A percentile compares a stretch with the other conserved stretches of the same genome.
Conservation (phyloP, 2,113 vertebrate genomes). For the Tychaedon coryphoeus region DNA sequence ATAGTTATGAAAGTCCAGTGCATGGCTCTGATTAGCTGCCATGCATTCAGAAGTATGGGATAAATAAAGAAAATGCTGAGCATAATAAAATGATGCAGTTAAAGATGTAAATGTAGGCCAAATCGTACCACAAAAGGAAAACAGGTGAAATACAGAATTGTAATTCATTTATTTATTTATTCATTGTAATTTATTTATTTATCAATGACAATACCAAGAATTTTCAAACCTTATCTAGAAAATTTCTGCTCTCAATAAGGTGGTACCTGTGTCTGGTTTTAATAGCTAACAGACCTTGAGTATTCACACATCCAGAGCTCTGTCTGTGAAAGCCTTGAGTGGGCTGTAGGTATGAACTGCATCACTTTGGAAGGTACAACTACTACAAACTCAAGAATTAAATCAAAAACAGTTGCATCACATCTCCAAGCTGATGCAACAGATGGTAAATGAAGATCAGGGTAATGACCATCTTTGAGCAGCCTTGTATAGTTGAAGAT, state of each 20-base stretch:
- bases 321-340: neutral
- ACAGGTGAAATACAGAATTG: neutral
- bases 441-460: neutral
- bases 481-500: neutral
- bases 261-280: neutral
- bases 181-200: no score
- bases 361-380: neutral
- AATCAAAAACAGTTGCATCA: rapidly evolving
- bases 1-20: neutral
- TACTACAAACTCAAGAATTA: neutral
- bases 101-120: neutral
- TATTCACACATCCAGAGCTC: neutral
- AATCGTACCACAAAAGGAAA: neutral
- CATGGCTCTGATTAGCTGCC: neutral
- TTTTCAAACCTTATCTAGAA: neutral
- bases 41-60: neutral
- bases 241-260: neutral
- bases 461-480: neutral
- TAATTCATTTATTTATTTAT: no score
- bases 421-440: neutral
- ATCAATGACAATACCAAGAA: neutral
- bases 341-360: neutral
- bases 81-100: neutral
- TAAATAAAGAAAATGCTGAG: neutral
- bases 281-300: neutral